These are phyloP conservation scores for Drosophila hydei DNA, from an alignment of 1,140 invertebrate genomes.

Conservation along the genomic window DNA sequence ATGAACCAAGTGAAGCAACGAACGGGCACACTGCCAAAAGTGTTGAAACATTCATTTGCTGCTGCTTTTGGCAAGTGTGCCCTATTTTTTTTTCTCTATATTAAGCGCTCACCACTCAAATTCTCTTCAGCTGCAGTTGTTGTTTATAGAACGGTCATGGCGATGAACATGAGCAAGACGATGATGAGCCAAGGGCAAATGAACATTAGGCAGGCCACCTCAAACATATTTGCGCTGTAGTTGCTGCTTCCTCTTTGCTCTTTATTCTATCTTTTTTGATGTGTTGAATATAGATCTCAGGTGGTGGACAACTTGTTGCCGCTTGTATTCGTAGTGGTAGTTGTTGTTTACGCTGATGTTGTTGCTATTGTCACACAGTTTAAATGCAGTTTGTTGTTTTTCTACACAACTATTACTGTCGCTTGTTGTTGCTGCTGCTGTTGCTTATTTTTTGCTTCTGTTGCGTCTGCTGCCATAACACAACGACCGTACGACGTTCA, in stretches of 20 bases:
- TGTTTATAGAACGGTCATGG: slow-evolving; percentile 75
- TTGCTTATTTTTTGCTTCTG: slow-evolving; percentile 23
- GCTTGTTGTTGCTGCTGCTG: slow-evolving; percentile 17
- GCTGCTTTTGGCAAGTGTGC: slow-evolving; percentile 55
- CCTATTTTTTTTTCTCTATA: slow-evolving; percentile 38
- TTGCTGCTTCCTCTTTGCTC: slow-evolving; percentile 11
- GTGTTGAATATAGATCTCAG: slow-evolving; percentile 18
- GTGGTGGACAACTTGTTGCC: slow-evolving; percentile 20
- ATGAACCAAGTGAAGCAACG: slow-evolving; percentile 12
- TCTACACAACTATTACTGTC: slow-evolving; percentile 14
- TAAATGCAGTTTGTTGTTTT: slow-evolving; percentile 18
- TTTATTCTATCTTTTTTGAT: slow-evolving; percentile 3
- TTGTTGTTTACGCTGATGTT: slow-evolving; percentile 3
- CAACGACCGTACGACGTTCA: slow-evolving; percentile 70
- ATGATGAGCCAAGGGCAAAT: slow-evolving; percentile 80
- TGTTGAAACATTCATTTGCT: slow-evolving; percentile 57
- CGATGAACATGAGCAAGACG: slow-evolving; percentile 78
- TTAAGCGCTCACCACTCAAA: background rate
- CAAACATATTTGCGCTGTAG: slow-evolving; percentile 61
- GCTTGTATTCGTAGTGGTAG: background rate
- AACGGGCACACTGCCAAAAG: slow-evolving; percentile 57
- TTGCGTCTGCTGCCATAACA: slow-evolving; percentile 55
- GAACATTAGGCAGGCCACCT: slow-evolving; percentile 81
- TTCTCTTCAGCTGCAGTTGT: slow-evolving; percentile 13
- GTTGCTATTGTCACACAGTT: slow-evolving; percentile 1